Evolutionary conservation across 2,797 vertebrate genomes (phyloP).

Genomic region (Mycteria americana): DNA sequence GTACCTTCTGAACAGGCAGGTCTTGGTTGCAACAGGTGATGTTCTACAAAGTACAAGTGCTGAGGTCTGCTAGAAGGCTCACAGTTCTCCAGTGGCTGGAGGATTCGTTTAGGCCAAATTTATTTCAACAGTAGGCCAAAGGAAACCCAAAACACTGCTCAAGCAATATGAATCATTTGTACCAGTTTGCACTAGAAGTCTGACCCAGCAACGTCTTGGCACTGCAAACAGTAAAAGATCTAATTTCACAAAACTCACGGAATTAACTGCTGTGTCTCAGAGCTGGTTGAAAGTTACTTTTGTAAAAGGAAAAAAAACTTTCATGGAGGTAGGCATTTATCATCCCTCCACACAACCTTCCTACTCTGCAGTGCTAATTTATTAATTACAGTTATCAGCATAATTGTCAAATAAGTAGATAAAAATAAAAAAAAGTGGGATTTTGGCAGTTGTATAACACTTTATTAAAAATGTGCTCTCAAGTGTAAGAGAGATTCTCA

Average conservation of each 20-base stretch:
- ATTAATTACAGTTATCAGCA: slow-evolving; percentile 30
- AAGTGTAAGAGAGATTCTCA: slow-evolving; percentile 8
- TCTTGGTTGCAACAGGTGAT: neutral
- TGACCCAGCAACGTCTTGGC: neutral
- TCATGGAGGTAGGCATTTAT: neutral
- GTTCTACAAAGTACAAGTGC: neutral
- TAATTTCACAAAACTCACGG: neutral
- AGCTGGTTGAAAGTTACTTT: neutral
- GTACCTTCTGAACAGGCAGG: neutral
- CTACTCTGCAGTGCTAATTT: neutral
- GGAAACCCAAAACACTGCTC: neutral
- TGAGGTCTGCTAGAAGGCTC: neutral
- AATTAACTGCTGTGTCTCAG: neutral
- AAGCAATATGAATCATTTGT: neutral
- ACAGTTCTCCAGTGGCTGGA: neutral
- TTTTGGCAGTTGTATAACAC: neutral
- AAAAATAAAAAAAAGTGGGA: neutral
- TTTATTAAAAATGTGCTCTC: slow-evolving; percentile 6
- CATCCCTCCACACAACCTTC: neutral
- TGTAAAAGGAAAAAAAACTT: neutral
- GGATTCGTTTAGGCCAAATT: neutral
- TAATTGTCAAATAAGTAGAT: neutral
- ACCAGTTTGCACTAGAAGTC: neutral
- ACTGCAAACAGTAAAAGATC: neutral
- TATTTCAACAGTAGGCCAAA: neutral